Conservation (phyloP, 2,797 vertebrate genomes). For the Bufotes viridis region DNA sequence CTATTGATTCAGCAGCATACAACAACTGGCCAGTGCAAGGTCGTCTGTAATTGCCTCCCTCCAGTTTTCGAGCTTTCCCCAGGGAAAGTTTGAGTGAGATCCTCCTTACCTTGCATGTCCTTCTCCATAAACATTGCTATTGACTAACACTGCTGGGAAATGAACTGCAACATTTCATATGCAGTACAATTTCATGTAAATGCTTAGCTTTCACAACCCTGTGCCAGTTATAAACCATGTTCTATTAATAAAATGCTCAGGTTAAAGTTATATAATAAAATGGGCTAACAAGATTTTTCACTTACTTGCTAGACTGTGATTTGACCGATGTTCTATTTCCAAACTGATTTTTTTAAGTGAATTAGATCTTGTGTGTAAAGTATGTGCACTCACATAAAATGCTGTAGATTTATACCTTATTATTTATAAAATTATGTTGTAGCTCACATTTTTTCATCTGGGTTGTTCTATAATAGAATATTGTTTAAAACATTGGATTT, state of each 20-base stretch:
- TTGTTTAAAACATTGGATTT: no score
- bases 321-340: constrained; percentile 8
- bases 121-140: constrained; percentile 62
- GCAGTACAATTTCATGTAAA: constrained; percentile 59
- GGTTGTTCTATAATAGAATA: no score
- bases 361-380: neutral
- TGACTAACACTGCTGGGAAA: constrained; percentile 63
- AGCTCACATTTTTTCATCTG: no score
- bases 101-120: constrained; percentile 63
- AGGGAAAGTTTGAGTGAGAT: constrained; percentile 60
- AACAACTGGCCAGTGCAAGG: constrained; percentile 59
- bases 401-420: no score
- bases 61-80: constrained; percentile 59
- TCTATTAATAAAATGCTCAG: constrained; percentile 53
- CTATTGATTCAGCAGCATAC: constrained; percentile 57
- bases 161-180: constrained; percentile 59
- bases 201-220: constrained; percentile 55
- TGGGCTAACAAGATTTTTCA: constrained; percentile 47
- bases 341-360: constrained; percentile 2
- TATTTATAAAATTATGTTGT: no score
- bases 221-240: constrained; percentile 46
- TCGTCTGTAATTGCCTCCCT: constrained; percentile 62
- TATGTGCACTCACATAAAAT: neutral
- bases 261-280: constrained; percentile 45
- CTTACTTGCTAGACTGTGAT: constrained; percentile 4